phyloP scores from a whole-genome alignment of 2,888 invertebrate species.

The Girardia tigrina region DNA sequence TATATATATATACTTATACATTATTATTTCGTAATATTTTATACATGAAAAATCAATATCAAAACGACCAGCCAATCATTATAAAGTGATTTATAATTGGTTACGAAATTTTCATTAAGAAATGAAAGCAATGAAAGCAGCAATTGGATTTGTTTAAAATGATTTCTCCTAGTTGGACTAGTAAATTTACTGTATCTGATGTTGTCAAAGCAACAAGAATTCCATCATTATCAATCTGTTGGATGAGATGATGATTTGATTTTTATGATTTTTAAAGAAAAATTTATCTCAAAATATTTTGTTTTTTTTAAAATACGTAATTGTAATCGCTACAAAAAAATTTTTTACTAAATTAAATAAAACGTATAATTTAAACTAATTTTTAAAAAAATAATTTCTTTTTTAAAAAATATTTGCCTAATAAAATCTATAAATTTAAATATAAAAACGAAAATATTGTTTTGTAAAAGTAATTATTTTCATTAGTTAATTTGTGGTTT shows the following conservation, averaged over 20 bases:
- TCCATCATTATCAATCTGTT: constrained; percentile 1
- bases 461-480: too few species aligned
- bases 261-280: neutral
- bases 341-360: too few species aligned
- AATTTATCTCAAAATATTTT: too few species aligned
- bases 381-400: too few species aligned
- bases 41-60: constrained; percentile 19
- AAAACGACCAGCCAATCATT: neutral
- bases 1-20: too few species aligned
- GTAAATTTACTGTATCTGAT: constrained; percentile 16
- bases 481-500: too few species aligned
- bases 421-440: too few species aligned
- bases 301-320: too few species aligned
- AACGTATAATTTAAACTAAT: too few species aligned
- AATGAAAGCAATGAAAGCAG: constrained; percentile 13
- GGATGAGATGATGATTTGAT: neutral
- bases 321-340: too few species aligned
- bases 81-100: constrained; percentile 11
- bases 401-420: too few species aligned
- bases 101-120: constrained; percentile 6
- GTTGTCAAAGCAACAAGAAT: constrained; percentile 10
- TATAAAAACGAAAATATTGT: too few species aligned
- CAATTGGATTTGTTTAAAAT: constrained; percentile 11
- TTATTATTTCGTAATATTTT: constrained; percentile 13
- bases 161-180: neutral